Base-by-base conservation (phyloP, 2,888 invertebrate species). In the Bombylius major region DNA sequence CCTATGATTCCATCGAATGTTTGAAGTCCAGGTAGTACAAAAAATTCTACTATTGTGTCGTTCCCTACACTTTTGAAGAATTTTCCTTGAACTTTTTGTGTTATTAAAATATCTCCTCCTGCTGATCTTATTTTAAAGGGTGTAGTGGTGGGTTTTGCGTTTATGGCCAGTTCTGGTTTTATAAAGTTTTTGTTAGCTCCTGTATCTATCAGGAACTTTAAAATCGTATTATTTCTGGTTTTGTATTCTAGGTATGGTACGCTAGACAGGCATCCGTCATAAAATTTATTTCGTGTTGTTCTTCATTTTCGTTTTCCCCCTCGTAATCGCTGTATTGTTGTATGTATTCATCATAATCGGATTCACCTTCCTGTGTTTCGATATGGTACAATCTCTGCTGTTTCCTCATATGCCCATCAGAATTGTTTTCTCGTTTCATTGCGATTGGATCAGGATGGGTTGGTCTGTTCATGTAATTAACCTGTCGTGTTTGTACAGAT, bases 1-100 rank as follows among this genome's bases (percentile, higher is more conserved):
- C 55, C 52, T 34, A 57, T 44, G 13, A 58, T 58, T 1, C 55
- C 55, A 23, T 53, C 58, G n/a, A 58, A 58, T 23, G 47, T 31
- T 39, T 36, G 56, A n/a, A 58, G 33, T n/a, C 53, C 54, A 31
- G 54, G 56, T 51, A 45, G 48, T 11, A 14, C 50, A 34, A 50
- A 31, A n/a, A 50, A 50, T 6, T 34, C 33, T 50, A 33, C 33
- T 13, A 5, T 23, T 7, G 34, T 47, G 32, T 57, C 48, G 34
- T 53, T 59, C 36, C 53, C 53, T 31, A 55, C 47, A 31, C 53
- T 55, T 34, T 45, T 47, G 33, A 58, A 58, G 33, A 58, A 50
- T 53, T 47, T 49, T 56, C 51, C 51, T 36, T 36, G 9, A 13
- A 45, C 44, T 14, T 45, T 42, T 13, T 6, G 42, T 1, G 5